These are phyloP conservation scores for Lamellibrachia columna DNA, from an alignment of 2,888 invertebrate genomes.

Conservation along the genomic window DNA sequence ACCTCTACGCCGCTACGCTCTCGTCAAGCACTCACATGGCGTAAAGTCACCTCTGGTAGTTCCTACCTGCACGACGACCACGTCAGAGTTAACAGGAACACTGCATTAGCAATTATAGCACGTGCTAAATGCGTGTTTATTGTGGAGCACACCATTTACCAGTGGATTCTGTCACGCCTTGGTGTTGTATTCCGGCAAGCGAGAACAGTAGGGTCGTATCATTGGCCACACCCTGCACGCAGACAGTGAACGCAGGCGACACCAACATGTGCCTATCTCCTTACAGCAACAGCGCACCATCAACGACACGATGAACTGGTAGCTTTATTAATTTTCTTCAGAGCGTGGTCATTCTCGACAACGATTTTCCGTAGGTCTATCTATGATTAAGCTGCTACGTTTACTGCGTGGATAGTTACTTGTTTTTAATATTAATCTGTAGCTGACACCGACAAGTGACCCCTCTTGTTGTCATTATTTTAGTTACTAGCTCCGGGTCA, in stretches of 20 bases:
- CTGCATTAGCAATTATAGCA: not conserved
- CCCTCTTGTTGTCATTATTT: too few species aligned
- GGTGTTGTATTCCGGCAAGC: not conserved
- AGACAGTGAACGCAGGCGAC: not conserved
- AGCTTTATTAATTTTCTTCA: too few species aligned
- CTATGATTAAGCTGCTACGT: too few species aligned
- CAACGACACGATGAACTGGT: too few species aligned
- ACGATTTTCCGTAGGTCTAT: too few species aligned
- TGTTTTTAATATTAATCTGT: too few species aligned
- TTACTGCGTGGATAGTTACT: too few species aligned
- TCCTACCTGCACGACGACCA: not conserved
- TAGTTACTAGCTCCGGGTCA: too few species aligned
- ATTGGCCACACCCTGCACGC: not conserved
- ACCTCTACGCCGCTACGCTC: too few species aligned
- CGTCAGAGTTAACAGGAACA: not conserved
- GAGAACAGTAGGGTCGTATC: not conserved
- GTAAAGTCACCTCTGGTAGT: not conserved
- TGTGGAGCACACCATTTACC: not conserved
- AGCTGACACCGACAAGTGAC: too few species aligned
- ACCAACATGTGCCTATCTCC: not conserved
- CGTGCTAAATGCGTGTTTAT: not conserved
- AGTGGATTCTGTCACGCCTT: not conserved
- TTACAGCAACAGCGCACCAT: too few species aligned
- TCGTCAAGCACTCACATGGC: not conserved
- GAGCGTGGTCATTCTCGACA: too few species aligned